Base-by-base conservation (phyloP, 1,140 invertebrate genomes). In the Caenorhabditis remanei region DNA sequence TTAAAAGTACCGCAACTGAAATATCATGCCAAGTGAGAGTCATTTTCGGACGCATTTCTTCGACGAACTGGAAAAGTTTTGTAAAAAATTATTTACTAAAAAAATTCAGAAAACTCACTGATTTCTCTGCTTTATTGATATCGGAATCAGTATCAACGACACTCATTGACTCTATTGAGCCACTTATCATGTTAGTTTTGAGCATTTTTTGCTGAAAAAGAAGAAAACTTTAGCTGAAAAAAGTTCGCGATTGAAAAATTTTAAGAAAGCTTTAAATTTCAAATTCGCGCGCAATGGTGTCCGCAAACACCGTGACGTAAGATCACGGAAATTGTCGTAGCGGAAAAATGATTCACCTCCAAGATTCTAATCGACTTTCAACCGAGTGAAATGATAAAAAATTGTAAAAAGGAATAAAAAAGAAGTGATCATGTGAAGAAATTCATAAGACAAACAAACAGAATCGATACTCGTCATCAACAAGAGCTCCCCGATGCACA, bases 381-480 rank as follows among this genome's bases (percentile, higher is more conserved):
- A 58, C 4, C n/a, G 56, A 58, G 14, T n/a, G n/a, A 67, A 67
- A 67, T 40, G 61, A 63, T 63, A 63, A 40, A 40, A 40, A 65
- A 40, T 8, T 65, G 9, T 32, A 13, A 65, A 40, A 11, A 40
- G 63, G 63, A 46, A 79, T 24, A 13, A 32, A 50, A 53, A 79
- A 32, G 32, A 32, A 32, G 32, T 32, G 32, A 67, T 79, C 71
- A 79, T 79, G 71, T 79, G 71, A 41, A 79, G 40, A 67, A 46
- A 11, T 53, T 24, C 24, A 79, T 32, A 50, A 79, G 71, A 79
- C 71, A 79, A 79, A 79, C 71, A 79, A 79, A 79, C 7, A 79
- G 40, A 71, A 43, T 71, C 43, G 41, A 71, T 40, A 65, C 21
- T 41, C 63, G 32, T 40, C 32, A 71, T 71, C 14, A 9, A 71